Evolutionary conservation across 2,888 invertebrate species (phyloP), one percentile per base, ranked within the genome.

Genomic region (Tipula unca): DNA sequence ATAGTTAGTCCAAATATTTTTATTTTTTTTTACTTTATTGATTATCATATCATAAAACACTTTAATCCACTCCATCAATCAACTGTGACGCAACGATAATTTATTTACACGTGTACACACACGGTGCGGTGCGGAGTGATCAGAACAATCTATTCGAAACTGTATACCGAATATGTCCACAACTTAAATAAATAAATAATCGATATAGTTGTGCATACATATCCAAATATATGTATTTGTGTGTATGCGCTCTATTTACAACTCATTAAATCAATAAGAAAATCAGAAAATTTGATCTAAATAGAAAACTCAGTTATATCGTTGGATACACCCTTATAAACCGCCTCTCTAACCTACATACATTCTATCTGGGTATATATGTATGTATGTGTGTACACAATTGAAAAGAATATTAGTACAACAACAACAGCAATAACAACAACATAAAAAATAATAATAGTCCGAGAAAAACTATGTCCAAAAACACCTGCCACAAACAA

Each of bases 241-340:
- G 4, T 32, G 32, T 42, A 14, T 32, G 1, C 32, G 32, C 48
- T 54, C 48, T 54, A 54, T 54, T 54, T 54, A 69, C 25, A 69
- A 69, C 69, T 69, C 69, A 69, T 69, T 69, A 69, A 69, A 69
- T 69, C 69, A 69, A 69, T 69, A 69, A 69, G 10, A 69, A 69
- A 69, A 69, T 54, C 69, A 69, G 69, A 69, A 20, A 69, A 25
- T 69, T 25, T 69, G 25, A 69, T 69, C 69, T 69, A 69, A 39
- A 32, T 32, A 32, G 3, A 32, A 32, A 32, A 32, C 32, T 6
- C 32, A 32, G 32, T 32, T 32, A 32, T 32, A 1, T 48, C 2
- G 48, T n/a, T 48, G 10, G n/a, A 48, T 48, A 48, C 3, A 48
- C n/a, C 48, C n/a, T 10, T n/a, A n/a, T n/a, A 48, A n/a, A 48